Evolutionary conservation across 2,113 vertebrate species (phyloP), one percentile per base, ranked within the genome.

Genomic region (Seriola dumerili): DNA sequence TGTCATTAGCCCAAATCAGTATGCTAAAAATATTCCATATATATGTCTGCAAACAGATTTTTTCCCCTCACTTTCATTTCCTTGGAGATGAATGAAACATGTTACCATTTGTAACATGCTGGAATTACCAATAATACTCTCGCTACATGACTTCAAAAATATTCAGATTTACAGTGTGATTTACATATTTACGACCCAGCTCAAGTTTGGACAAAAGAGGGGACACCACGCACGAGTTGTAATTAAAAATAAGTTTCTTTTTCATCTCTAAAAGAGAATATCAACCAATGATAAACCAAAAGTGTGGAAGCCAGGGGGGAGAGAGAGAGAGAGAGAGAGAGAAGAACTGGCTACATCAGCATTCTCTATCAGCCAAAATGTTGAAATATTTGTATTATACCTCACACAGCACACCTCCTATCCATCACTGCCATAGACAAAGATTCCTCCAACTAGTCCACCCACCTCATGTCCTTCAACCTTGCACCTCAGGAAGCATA

Each of bases 21-120:
- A n/a, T 68, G 69, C 71, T 67, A 58, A 25, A 78, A 80, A 42
- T 81, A 71, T 55, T 42, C 25, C 16, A 21, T 2, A n/a, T 48
- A 40, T 55, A 58, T 76, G 14, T 50, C 29, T 55, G 29, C 29
- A 63, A 86, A 71, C 13, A 25, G 0, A 16, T 76, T 72, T 46
- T n/a, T 52, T 57, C 50, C 21, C 3, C 21, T 2, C 8, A 54
- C 25, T 78, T 74, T 75, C 10, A 72, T 57, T 76, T 55, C 23
- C 50, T 68, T 29, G 1, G 8, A 16, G 23, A 19, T 25, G 48
- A 63, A 13, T 9, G 19, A 63, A 52, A 64, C 32, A 69, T 8
- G 42, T 75, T 62, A 40, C n/a, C 46, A 54, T 62, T 57, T 68
- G 23, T 34, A 25, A 52, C 61, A 52, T 5, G 38, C 67, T 75